Conservation (phyloP, 2,888 invertebrate genomes). For the Zonitis immaculata region DNA sequence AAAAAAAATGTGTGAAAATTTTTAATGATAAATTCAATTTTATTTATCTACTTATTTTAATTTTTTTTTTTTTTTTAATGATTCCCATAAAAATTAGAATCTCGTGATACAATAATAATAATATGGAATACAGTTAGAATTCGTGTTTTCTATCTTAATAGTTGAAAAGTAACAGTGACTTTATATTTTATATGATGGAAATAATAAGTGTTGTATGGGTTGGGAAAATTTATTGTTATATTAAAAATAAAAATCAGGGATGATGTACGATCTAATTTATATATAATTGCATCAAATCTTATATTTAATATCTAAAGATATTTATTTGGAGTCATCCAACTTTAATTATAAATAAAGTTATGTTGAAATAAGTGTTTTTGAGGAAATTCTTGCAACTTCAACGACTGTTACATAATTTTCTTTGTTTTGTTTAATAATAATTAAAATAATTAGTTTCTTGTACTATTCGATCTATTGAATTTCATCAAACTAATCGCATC, state of each 20-base stretch:
- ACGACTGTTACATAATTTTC: not conserved
- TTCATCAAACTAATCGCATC: not conserved
- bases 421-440: not conserved
- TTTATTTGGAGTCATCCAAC: not conserved
- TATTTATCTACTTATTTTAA: not conserved
- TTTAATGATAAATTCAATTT: not conserved
- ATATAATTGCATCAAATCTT: not conserved
- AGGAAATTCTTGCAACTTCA: not conserved
- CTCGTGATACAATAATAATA: not conserved
- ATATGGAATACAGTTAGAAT: not conserved
- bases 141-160: not conserved
- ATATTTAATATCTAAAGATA: not conserved
- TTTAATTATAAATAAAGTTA: too few relatives aligned
- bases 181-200: not conserved
- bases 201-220: not conserved
- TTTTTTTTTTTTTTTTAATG: too few relatives aligned
- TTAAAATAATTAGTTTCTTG: not conserved
- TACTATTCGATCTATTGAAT: not conserved
- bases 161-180: slow-evolving; percentile 1
- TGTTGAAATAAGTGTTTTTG: not conserved
- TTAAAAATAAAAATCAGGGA: not conserved
- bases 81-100: not conserved
- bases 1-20: not conserved
- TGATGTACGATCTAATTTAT: not conserved
- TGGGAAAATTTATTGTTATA: not conserved